A percentile compares a stretch with the other conserved stretches of the same genome.
phyloP scores from a whole-genome alignment of 2,113 vertebrate genomes.

The Dipodomys ordii region DNA sequence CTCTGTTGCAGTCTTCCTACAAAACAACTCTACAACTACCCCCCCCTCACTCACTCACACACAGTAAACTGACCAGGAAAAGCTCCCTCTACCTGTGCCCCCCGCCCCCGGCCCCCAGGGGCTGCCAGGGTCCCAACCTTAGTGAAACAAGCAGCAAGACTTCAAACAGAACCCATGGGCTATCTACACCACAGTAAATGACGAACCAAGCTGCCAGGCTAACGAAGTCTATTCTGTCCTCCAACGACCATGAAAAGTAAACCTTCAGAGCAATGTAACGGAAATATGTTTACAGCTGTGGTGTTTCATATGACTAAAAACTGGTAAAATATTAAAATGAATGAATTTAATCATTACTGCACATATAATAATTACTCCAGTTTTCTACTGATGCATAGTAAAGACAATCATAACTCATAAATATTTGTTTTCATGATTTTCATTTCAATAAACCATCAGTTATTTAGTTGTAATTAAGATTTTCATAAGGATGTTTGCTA shows the following conservation, averaged over 20 bases:
- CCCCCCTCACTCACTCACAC: background rate
- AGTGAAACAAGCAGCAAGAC: background rate
- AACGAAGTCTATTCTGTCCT: background rate
- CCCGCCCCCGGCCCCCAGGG: background rate
- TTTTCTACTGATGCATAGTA: background rate
- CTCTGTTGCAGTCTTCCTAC: background rate
- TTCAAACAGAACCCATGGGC: background rate
- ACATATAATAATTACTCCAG: background rate
- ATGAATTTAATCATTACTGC: constrained; percentile 16
- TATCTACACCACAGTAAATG: background rate
- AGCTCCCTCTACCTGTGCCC: too few relatives aligned
- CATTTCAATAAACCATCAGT: background rate
- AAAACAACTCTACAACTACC: too few relatives aligned
- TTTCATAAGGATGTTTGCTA: background rate
- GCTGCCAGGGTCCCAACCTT: background rate
- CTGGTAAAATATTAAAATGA: background rate
- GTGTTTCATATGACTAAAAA: background rate
- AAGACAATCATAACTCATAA: background rate
- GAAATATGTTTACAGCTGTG: background rate
- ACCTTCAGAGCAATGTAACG: background rate
- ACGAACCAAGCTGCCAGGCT: background rate
- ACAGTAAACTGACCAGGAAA: background rate
- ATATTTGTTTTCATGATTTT: background rate
- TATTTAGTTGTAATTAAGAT: background rate
- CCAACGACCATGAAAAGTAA: background rate